These are phyloP conservation scores for Meriones psammophilus DNA, from an alignment of 2,797 vertebrate genomes.

Conservation along the genomic window DNA sequence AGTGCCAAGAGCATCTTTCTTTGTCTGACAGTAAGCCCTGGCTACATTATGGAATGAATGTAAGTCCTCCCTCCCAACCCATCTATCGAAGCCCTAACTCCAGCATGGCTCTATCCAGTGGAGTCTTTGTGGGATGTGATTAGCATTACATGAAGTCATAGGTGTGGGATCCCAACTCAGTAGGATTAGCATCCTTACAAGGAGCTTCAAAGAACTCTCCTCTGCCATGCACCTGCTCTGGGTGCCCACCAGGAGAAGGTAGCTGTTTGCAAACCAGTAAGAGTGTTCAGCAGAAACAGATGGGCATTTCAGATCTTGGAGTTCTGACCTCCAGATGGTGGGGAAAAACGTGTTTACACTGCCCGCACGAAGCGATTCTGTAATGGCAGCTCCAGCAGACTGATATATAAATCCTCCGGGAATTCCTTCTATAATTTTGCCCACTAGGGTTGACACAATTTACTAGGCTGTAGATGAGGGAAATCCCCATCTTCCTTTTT, in stretches of 20 bases:
- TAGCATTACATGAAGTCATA: background rate
- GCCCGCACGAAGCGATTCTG: background rate
- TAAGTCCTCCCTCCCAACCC: background rate
- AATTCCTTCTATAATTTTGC: background rate
- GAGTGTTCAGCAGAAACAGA: background rate
- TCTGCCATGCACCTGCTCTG: background rate
- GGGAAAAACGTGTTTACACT: background rate
- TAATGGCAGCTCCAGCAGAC: background rate
- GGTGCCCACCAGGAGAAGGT: background rate
- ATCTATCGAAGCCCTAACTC: background rate
- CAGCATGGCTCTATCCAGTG: background rate
- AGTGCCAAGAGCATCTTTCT: background rate
- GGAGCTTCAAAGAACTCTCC: background rate
- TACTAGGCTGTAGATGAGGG: background rate
- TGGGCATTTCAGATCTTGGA: background rate
- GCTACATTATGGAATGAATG: background rate
- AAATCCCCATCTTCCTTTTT: background rate
- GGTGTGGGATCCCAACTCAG: background rate
- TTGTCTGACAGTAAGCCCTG: background rate
- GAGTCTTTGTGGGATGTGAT: background rate
- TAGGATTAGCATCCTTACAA: background rate
- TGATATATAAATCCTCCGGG: background rate
- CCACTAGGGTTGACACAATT: background rate
- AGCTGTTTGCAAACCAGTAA: background rate
- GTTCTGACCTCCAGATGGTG: background rate